Conservation (phyloP, 2,797 vertebrate species). For the Bradypodion ventrale region DNA sequence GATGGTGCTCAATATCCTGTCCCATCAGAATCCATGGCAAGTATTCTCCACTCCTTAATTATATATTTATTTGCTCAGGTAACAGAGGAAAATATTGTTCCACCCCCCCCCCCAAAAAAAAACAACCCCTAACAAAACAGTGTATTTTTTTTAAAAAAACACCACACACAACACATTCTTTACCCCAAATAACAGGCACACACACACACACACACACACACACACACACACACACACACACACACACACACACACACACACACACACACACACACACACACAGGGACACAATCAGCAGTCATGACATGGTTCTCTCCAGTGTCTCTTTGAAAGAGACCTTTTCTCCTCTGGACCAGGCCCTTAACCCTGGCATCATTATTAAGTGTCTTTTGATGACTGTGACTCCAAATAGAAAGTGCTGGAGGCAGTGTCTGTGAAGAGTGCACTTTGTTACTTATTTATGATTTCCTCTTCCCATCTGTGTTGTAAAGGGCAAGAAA, state of each 20-base stretch:
- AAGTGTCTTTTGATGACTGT: conserved; percentile 51
- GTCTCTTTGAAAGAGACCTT: conserved; percentile 30
- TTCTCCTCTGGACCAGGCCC: conserved; percentile 39
- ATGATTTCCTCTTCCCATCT: conserved; percentile 43
- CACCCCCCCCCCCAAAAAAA: too few relatives aligned
- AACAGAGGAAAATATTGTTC: conserved; percentile 27
- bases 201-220: neutral
- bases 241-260: neutral
- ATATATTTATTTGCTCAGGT: conserved; percentile 35
- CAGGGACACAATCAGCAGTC: conserved; percentile 8
- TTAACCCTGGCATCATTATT: conserved; percentile 26
- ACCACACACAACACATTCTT: too few relatives aligned
- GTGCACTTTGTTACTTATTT: conserved; percentile 60
- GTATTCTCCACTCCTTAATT: neutral
- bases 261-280: neutral
- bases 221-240: neutral
- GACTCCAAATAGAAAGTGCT: conserved; percentile 48
- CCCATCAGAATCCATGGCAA: neutral
- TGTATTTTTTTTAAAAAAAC: too few relatives aligned
- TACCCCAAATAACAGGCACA: neutral
- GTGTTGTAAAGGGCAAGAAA: conserved; percentile 52
- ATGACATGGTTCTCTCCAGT: conserved; percentile 38
- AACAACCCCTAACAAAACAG: conserved; percentile 4
- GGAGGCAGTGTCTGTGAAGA: conserved; percentile 50
- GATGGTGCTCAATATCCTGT: neutral